These are phyloP conservation scores for Frankliniella fusca DNA, from an alignment of 2,888 invertebrate species.

Conservation along the genomic window DNA sequence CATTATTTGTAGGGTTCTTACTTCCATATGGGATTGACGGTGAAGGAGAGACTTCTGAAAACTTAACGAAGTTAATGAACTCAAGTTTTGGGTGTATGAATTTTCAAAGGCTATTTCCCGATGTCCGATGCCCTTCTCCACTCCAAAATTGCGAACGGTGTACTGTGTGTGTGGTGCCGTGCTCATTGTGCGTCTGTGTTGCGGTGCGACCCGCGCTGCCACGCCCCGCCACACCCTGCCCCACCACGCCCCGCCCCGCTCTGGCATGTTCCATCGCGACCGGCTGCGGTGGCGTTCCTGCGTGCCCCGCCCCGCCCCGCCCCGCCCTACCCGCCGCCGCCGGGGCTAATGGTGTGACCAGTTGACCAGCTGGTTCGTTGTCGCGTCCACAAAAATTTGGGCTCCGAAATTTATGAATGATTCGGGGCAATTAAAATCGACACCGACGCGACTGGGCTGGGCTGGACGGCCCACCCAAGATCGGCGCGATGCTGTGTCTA, in stretches of 20 bases:
- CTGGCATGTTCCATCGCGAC: background rate
- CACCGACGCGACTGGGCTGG: no score
- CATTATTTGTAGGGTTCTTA: no score
- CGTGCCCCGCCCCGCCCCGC: background rate
- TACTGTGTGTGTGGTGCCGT: no score
- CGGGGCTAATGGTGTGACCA: conserved; percentile 14
- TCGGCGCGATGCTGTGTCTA: no score
- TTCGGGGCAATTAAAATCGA: background rate
- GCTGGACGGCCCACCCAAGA: no score
- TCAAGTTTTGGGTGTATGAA: no score
- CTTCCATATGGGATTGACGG: no score
- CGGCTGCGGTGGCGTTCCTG: background rate
- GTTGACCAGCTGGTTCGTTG: background rate
- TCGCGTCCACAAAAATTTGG: background rate
- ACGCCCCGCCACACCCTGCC: background rate
- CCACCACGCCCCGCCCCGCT: background rate
- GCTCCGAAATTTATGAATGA: background rate
- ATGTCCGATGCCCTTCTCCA: no score
- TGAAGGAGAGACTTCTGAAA: no score
- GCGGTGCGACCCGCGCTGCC: background rate
- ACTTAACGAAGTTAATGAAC: no score
- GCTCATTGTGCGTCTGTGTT: background rate
- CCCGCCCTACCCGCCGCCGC: background rate
- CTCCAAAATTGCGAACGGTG: no score
- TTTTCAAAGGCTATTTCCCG: no score